Percentiles rank a stretch among this genome's conserved stretches.
These are phyloP conservation scores for Myiotriccus ornatus DNA, from an alignment of 2,797 vertebrate genomes.

Conservation along the genomic window DNA sequence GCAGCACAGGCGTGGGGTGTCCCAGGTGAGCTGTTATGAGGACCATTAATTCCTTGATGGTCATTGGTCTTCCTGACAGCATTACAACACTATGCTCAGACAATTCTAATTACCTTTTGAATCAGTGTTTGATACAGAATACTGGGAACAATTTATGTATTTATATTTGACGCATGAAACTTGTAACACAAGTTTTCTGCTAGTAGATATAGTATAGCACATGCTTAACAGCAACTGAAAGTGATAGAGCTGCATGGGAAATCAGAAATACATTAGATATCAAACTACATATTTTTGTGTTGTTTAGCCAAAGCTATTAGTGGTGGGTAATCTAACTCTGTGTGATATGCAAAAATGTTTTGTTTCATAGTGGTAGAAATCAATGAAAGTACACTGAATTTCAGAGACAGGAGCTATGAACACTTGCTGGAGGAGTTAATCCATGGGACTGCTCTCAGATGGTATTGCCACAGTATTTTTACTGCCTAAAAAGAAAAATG, in stretches of 20 bases:
- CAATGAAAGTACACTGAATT: neutral
- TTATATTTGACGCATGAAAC: neutral
- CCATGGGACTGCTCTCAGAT: neutral
- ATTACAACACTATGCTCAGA: neutral
- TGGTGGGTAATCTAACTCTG: neutral
- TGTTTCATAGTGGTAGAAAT: neutral
- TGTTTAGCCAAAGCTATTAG: neutral
- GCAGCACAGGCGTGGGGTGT: accelerated
- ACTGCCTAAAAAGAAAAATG: neutral
- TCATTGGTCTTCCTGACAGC: neutral
- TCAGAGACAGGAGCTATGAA: neutral
- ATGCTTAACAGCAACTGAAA: neutral
- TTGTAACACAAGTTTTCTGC: neutral
- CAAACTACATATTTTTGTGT: neutral
- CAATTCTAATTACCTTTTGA: neutral
- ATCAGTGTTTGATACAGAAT: neutral
- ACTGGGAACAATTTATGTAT: neutral
- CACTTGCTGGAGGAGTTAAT: neutral
- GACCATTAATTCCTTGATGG: too few species aligned
- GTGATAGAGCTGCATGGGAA: neutral
- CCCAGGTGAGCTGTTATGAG: neutral
- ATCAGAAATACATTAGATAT: neutral
- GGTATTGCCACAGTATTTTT: neutral
- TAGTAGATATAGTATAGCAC: neutral
- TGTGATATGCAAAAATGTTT: neutral